These are phyloP conservation scores for Acanthosepion pharaonis DNA, from an alignment of 2,888 invertebrate species.

Conservation along the genomic window DNA sequence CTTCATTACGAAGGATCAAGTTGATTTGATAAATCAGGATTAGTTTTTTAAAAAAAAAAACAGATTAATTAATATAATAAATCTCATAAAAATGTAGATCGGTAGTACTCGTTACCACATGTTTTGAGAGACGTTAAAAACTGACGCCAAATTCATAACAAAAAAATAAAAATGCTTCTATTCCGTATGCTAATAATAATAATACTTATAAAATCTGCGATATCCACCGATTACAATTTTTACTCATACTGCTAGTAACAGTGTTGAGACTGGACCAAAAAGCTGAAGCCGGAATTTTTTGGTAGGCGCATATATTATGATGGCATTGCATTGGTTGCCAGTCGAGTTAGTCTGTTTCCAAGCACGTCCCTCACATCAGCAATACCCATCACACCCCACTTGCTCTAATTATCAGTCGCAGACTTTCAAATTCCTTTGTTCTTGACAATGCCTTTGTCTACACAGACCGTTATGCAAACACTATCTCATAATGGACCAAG, in stretches of 20 bases:
- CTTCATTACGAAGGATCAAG: no score
- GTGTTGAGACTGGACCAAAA: background rate
- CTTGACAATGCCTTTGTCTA: background rate
- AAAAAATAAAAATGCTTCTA: no score
- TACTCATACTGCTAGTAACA: background rate
- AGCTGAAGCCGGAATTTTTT: background rate
- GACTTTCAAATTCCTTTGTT: slow-evolving; percentile 23
- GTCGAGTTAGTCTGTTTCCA: slow-evolving; percentile 21
- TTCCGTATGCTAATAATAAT: no score
- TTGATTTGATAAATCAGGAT: no score
- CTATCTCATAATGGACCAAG: background rate
- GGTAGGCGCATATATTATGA: background rate
- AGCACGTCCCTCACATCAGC: background rate
- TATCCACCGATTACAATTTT: background rate
- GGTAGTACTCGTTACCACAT: no score
- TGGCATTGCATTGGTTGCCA: background rate
- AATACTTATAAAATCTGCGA: background rate
- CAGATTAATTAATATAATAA: no score
- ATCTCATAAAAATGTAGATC: no score
- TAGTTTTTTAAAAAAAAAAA: no score
- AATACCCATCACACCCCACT: background rate
- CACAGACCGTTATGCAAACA: background rate
- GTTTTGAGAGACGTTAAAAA: no score
- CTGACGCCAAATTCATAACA: no score
- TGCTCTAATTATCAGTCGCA: background rate